Conservation (phyloP, 37 sponge, comb jelly and placozoan genomes). For the Ianthella basta region DNA sequence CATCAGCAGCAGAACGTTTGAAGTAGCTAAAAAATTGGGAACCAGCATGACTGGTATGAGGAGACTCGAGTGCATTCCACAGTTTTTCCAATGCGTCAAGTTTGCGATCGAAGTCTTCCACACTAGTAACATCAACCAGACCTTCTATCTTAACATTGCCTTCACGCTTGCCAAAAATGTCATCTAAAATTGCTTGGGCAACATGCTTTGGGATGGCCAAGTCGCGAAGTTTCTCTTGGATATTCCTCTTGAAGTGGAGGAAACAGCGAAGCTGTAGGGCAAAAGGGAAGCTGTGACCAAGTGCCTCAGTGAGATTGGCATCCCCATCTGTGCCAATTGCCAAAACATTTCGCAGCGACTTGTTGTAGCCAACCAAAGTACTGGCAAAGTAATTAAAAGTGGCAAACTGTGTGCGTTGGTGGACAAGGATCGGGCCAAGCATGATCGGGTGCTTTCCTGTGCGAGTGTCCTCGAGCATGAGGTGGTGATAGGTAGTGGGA, state of each 20-base stretch:
- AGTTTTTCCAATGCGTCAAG: background rate
- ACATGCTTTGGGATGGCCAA: constrained; percentile 24
- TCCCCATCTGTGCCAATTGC: constrained; percentile 59
- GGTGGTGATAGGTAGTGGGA: constrained; percentile 45
- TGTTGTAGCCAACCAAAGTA: constrained; percentile 40
- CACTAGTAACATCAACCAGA: constrained; percentile 40
- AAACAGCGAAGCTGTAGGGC: constrained; percentile 53
- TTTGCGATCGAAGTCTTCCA: constrained; percentile 26
- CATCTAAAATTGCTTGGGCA: constrained; percentile 30
- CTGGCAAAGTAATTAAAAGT: constrained; percentile 34
- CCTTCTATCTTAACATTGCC: constrained; percentile 36
- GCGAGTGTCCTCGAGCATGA: constrained; percentile 45
- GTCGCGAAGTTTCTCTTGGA: constrained; percentile 22
- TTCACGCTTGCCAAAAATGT: constrained; percentile 54
- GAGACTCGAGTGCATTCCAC: constrained; percentile 15
- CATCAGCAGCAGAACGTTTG: background rate
- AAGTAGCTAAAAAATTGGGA: constrained; percentile 37
- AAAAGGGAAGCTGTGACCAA: constrained; percentile 45
- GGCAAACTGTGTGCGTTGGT: constrained; percentile 34
- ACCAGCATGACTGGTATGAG: background rate
- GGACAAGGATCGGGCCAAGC: constrained; percentile 34
- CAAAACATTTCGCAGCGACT: constrained; percentile 15
- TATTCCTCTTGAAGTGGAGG: constrained; percentile 49
- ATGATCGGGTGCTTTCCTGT: constrained; percentile 27
- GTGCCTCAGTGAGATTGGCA: constrained; percentile 33